A percentile compares a stretch with the other conserved stretches of the same genome.
These are phyloP conservation scores for Chloroclysta siterata DNA, from an alignment of 2,888 invertebrate species.

Conservation along the genomic window DNA sequence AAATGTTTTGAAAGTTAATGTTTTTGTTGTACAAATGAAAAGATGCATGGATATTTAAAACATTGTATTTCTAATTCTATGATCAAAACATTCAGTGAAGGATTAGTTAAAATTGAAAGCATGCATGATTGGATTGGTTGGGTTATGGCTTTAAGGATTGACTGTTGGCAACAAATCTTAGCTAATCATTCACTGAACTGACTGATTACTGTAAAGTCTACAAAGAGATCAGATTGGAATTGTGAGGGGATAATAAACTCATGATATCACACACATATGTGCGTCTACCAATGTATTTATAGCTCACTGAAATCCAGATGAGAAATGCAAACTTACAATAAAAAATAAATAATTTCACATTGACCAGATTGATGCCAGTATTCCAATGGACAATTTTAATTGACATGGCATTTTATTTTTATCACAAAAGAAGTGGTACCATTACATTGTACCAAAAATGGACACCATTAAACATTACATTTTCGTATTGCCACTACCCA, in stretches of 20 bases:
- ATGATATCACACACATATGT: conserved; percentile 38
- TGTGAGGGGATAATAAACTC: conserved; percentile 70
- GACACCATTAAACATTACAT: conserved; percentile 59
- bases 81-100: conserved; percentile 69
- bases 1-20: conserved; percentile 35
- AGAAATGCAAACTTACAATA: conserved; percentile 76
- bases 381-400: conserved; percentile 80
- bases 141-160: conserved; percentile 15
- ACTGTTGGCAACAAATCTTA: conserved; percentile 42
- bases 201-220: conserved; percentile 74
- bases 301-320: conserved; percentile 69
- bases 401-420: conserved; percentile 75
- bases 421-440: conserved; percentile 77
- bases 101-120: conserved; percentile 59
- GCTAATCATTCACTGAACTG: conserved; percentile 67
- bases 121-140: conserved; percentile 43
- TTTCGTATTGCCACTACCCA: conserved; percentile 79
- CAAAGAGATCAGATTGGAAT: conserved; percentile 78
- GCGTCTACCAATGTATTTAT: conserved; percentile 50
- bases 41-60: conserved; percentile 65
- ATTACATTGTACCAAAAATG: conserved; percentile 67
- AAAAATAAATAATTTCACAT: conserved; percentile 75
- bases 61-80: conserved; percentile 80
- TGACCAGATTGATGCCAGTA: conserved; percentile 80
- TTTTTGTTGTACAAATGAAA: conserved; percentile 37